Conservation (phyloP, 2,888 invertebrate species). For the Galerucella nymphaeae region DNA sequence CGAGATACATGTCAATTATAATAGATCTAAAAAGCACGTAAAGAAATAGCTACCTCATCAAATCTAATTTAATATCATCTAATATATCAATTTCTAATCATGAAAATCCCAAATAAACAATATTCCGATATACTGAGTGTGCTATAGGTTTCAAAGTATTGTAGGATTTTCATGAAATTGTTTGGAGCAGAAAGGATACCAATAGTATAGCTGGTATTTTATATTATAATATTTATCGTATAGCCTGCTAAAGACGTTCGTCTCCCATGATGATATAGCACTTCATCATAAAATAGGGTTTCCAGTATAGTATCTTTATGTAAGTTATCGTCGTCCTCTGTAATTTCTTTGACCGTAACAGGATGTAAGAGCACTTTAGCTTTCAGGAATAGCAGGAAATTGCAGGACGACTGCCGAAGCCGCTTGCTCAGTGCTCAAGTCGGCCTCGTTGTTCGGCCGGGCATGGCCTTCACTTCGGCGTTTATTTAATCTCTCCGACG, state of each 20-base stretch:
- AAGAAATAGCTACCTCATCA: too few species aligned
- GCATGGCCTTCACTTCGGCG: slow-evolving; percentile 40
- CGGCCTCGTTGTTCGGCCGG: slow-evolving; percentile 45
- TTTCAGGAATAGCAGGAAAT: slow-evolving; percentile 58
- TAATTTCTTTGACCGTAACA: slow-evolving; percentile 55
- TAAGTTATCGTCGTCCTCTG: slow-evolving; percentile 54
- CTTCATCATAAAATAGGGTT: slow-evolving; percentile 51
- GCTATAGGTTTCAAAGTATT: too few species aligned
- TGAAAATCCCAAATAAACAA: too few species aligned
- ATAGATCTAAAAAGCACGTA: too few species aligned
- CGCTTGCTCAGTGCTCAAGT: slow-evolving; percentile 12
- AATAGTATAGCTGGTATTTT: neutral
- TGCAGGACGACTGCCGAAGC: slow-evolving; percentile 46
- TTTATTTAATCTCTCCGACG: slow-evolving; percentile 47
- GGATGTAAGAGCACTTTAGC: slow-evolving; percentile 59
- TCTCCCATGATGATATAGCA: slow-evolving; percentile 46
- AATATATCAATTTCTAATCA: too few species aligned
- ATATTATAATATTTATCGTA: neutral
- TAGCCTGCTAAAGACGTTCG: neutral
- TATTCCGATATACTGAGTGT: too few species aligned
- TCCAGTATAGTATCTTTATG: slow-evolving; percentile 49
- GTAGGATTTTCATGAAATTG: too few species aligned
- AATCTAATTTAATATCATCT: too few species aligned
- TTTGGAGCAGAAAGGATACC: neutral
- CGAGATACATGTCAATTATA: too few species aligned